Evolutionary conservation across 2,888 invertebrate genomes (phyloP).

Genomic region (Drosophila infuscata): DNA sequence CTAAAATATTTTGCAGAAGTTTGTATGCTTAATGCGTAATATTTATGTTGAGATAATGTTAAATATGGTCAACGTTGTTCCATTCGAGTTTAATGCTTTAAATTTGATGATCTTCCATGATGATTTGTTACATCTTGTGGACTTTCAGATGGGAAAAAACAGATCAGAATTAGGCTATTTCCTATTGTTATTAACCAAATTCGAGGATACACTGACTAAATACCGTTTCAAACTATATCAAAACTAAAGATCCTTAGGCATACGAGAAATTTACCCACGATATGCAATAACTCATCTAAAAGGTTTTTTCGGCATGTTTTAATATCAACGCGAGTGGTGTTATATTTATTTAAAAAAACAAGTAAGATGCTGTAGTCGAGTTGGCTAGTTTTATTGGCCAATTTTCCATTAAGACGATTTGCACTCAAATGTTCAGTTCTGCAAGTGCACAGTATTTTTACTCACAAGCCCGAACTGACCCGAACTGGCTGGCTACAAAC

Average conservation of each 20-base stretch:
- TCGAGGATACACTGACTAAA: conserved; percentile 73
- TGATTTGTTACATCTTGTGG: conserved; percentile 60
- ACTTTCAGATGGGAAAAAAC: conserved; percentile 76
- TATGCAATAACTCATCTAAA: conserved; percentile 62
- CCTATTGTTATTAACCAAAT: conserved; percentile 74
- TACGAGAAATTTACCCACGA: conserved; percentile 64
- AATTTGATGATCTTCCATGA: conserved; percentile 78
- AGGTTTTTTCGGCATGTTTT: conserved; percentile 48
- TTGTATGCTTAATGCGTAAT: conserved; percentile 65
- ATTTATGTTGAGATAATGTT: conserved; percentile 68
- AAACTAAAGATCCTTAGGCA: conserved; percentile 72
- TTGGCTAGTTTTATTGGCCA: too few relatives aligned
- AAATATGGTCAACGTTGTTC: conserved; percentile 38
- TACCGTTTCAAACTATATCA: conserved; percentile 75
- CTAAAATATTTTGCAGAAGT: background rate
- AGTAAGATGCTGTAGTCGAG: too few relatives aligned
- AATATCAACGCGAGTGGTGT: conserved; percentile 36
- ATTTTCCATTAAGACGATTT: too few relatives aligned
- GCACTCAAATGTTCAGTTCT: too few relatives aligned
- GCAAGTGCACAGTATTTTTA: too few relatives aligned
- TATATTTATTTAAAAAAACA: background rate
- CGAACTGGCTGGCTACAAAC: too few relatives aligned
- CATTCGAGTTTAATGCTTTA: conserved; percentile 66
- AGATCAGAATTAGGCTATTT: conserved; percentile 79
- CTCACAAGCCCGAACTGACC: too few relatives aligned